A percentile compares a stretch with the other conserved stretches of the same genome.
Evolutionary conservation across 2,888 invertebrate genomes (phyloP).

Genomic region (Rhodophaea formosa): DNA sequence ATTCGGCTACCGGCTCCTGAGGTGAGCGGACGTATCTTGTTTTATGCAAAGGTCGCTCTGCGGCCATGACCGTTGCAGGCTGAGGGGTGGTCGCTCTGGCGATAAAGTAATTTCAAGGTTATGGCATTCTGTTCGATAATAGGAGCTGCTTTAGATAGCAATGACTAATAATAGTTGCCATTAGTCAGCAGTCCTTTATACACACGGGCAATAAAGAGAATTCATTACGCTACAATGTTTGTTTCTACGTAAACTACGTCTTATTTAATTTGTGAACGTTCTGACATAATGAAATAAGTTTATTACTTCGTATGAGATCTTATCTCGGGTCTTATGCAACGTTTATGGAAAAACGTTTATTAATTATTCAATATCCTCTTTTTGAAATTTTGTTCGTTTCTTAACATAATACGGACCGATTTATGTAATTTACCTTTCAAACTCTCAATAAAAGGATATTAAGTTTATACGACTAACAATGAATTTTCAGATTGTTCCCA

Average conservation of each 20-base stretch:
- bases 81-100: slow-evolving; percentile 59
- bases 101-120: slow-evolving; percentile 66
- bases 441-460: too few species aligned
- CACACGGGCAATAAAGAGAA: background rate
- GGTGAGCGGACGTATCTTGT: slow-evolving; percentile 64
- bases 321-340: too few species aligned
- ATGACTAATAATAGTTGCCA: slow-evolving; percentile 29
- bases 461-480: too few species aligned
- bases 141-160: slow-evolving; percentile 5
- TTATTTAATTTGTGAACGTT: background rate
- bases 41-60: slow-evolving; percentile 47
- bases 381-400: too few species aligned
- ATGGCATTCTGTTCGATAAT: slow-evolving; percentile 42
- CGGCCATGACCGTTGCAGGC: slow-evolving; percentile 69
- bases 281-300: background rate
- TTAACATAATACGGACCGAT: too few species aligned
- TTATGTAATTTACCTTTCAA: too few species aligned
- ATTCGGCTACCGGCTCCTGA: slow-evolving; percentile 63
- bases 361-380: too few species aligned
- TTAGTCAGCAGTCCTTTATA: slow-evolving; percentile 12
- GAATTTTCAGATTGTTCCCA: too few species aligned
- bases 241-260: background rate
- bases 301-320: background rate
- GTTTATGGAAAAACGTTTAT: too few species aligned
- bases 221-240: background rate